These are phyloP conservation scores for Caranx melampygus DNA, from an alignment of 2,113 vertebrate species.

Conservation along the genomic window DNA sequence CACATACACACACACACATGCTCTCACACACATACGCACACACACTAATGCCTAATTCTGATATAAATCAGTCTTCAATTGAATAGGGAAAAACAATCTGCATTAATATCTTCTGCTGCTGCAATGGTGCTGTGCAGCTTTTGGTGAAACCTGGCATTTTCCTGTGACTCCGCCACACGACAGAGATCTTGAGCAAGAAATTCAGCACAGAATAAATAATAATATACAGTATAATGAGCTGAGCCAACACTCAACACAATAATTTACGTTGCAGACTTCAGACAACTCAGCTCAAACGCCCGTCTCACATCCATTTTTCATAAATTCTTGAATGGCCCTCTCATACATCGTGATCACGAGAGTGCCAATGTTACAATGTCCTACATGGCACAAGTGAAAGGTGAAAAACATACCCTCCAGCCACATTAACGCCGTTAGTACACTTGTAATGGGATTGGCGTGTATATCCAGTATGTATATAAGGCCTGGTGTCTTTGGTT, in stretches of 20 bases:
- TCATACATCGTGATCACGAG: too few species aligned
- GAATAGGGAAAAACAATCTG: conserved; percentile 43
- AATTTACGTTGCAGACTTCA: conserved; percentile 12
- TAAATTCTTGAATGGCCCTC: too few species aligned
- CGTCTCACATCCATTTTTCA: background rate
- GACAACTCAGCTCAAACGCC: conserved; percentile 18
- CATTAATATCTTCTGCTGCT: conserved; percentile 62
- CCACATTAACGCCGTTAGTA: too few species aligned
- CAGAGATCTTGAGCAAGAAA: conserved; percentile 14
- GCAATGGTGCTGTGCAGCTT: conserved; percentile 21
- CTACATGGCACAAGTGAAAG: too few species aligned
- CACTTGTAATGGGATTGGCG: too few species aligned
- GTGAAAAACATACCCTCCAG: too few species aligned
- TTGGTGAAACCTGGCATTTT: conserved; percentile 32
- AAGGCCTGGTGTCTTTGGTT: too few species aligned
- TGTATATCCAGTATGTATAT: too few species aligned
- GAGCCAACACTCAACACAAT: conserved; percentile 7
- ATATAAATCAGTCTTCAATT: conserved; percentile 75
- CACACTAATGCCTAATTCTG: conserved; percentile 58
- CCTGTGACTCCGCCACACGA: conserved; percentile 9
- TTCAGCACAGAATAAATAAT: conserved; percentile 16
- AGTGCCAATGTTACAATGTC: too few species aligned
- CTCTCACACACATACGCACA: conserved; percentile 37
- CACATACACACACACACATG: conserved; percentile 28
- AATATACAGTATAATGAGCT: conserved; percentile 9